Evolutionary conservation across 2,888 invertebrate species (phyloP), one percentile per base, ranked within the genome.

Genomic region (Drymonia ruficornis): DNA sequence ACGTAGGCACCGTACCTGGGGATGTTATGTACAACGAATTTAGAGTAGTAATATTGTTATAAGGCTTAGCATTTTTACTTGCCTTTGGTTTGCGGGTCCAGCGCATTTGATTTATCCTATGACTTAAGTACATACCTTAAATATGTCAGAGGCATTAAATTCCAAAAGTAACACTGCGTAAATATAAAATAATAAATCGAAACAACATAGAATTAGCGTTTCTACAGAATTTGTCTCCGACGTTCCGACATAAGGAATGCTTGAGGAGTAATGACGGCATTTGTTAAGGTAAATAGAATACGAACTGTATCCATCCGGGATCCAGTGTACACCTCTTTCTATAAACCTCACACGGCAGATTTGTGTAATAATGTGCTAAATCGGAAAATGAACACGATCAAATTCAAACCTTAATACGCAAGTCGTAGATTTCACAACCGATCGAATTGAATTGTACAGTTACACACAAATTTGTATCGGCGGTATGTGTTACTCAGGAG

Each of bases 201-300:
- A 9, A 43, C 43, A 19, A 19, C 19, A 6, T 19, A 4, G 40
- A 54, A 54, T 50, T 38, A 53, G 40, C 34, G 44, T 45, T 70
- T 58, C 56, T 52, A 62, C 63, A 63, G 63, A 75, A 75, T 76
- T 76, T 75, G 76, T 76, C 75, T 72, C 63, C 63, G 63, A 61
- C 69, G 67, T 15, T 8, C n/a, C 60, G 61, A 67, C 76, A 72
- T 78, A 76, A 75, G 77, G 70, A 81, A 81, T 86, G 76, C 79
- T 87, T 81, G 80, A 80, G 76, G 78, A 82, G 84, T 87, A 89
- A 88, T 87, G 84, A 84, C 80, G 77, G 80, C 82, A 85, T 86
- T 84, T 84, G 83, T 87, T 84, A 84, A 84, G 80, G 87, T 87
- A 88, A 89, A 89, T 88, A 88, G 86, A 88, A 88, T 84, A 85